Percentiles rank a stretch among this genome's conserved stretches.
phyloP scores from a whole-genome alignment of 2,797 vertebrate genomes.

The Micropoecilia bifurca region DNA sequence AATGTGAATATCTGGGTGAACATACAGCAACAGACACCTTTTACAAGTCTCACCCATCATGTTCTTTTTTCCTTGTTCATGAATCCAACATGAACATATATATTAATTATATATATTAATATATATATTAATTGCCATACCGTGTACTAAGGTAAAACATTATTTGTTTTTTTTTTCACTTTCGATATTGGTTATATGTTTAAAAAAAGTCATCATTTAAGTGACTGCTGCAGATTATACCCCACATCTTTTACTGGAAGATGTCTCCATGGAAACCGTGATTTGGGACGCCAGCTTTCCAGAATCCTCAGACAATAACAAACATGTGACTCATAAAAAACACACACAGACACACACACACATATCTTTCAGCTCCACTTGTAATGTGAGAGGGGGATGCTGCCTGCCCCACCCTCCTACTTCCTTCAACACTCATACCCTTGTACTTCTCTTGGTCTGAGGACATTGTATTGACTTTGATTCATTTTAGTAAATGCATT shows the following conservation, averaged over 20 bases:
- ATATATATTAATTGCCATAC: no score
- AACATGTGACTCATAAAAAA: slow-evolving; percentile 6
- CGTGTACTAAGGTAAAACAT: background rate
- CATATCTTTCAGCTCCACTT: slow-evolving; percentile 7
- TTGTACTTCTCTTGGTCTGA: background rate
- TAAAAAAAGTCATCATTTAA: background rate
- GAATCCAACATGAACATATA: no score
- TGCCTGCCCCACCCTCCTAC: slow-evolving; percentile 7
- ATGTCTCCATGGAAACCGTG: slow-evolving; percentile 25
- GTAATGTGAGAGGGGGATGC: slow-evolving; percentile 34
- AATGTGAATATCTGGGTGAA: background rate
- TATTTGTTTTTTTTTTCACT: background rate
- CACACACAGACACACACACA: slow-evolving; percentile 5
- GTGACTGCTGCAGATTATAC: slow-evolving; percentile 2
- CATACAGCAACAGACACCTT: background rate
- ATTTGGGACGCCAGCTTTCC: slow-evolving; percentile 32
- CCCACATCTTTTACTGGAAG: slow-evolving; percentile 11
- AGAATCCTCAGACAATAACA: slow-evolving; percentile 22
- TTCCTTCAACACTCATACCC: slow-evolving; percentile 3
- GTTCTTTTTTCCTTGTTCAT: background rate
- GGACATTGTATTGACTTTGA: background rate
- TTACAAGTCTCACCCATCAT: background rate
- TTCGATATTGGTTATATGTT: background rate
- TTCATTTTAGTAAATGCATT: background rate
- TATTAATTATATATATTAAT: no score